These are phyloP conservation scores for Caiman crocodilus DNA, from an alignment of 2,797 vertebrate genomes.

Conservation along the genomic window DNA sequence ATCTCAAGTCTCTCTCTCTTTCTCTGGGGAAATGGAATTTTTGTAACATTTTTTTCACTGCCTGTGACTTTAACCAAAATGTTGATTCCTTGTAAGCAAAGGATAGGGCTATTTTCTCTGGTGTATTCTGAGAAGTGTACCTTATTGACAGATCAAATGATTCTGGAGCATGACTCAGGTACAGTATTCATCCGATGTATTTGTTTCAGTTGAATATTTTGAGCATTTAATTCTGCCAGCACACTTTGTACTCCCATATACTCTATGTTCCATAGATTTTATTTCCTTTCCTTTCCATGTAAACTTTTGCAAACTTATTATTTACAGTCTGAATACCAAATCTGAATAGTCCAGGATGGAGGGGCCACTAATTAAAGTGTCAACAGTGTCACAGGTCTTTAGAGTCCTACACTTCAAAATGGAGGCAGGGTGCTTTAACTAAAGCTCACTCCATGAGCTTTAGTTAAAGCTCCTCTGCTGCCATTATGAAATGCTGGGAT, in stretches of 20 bases:
- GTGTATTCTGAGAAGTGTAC: rapidly evolving
- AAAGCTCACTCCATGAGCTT: too few species aligned
- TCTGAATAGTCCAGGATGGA: not conserved
- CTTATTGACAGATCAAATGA: not conserved
- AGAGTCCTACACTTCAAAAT: too few species aligned
- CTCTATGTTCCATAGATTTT: not conserved
- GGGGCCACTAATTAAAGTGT: too few species aligned
- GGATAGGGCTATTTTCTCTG: not conserved
- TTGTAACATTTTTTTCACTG: not conserved
- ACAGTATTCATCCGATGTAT: too few species aligned
- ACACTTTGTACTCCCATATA: rapidly evolving
- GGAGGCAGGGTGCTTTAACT: too few species aligned
- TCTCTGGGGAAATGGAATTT: not conserved
- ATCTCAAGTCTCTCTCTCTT: not conserved
- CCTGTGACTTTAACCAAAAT: not conserved
- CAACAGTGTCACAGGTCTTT: too few species aligned
- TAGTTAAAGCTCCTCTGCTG: too few species aligned
- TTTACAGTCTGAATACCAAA: slow-evolving; percentile 5
- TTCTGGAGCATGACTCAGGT: not conserved
- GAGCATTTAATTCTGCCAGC: not conserved
- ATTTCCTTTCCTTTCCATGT: slow-evolving; percentile 22
- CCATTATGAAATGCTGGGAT: too few species aligned
- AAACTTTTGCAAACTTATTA: not conserved
- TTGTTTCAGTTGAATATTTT: not conserved
- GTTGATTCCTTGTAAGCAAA: not conserved